These are phyloP conservation scores for Brachyrhaphis roseni DNA, from an alignment of 2,797 vertebrate genomes.

Conservation along the genomic window DNA sequence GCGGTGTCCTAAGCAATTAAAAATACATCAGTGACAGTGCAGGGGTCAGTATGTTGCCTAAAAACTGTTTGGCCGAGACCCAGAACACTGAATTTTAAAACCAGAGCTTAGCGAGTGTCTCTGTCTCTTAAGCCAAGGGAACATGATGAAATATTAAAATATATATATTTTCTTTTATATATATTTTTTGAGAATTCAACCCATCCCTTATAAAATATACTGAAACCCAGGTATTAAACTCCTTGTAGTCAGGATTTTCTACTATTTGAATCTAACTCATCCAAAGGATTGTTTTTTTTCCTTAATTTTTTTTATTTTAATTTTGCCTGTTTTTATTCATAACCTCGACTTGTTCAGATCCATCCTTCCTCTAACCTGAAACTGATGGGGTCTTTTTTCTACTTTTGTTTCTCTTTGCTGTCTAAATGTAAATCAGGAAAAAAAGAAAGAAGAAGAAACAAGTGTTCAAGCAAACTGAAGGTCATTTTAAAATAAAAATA, in stretches of 20 bases:
- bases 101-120: background rate
- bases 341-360: constrained; percentile 8
- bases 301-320: background rate
- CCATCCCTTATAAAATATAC: background rate
- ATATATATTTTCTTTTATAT: background rate
- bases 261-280: background rate
- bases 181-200: background rate
- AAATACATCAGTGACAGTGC: background rate
- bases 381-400: constrained; percentile 2
- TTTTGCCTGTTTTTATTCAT: background rate
- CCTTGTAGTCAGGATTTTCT: background rate
- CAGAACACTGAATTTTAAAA: background rate
- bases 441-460: background rate
- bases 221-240: background rate
- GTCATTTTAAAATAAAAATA: constrained; percentile 18
- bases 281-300: background rate
- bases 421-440: constrained; percentile 17
- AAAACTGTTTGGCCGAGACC: background rate
- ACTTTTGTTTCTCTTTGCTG: background rate
- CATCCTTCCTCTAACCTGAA: background rate
- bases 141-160: background rate
- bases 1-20: background rate
- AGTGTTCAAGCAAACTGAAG: constrained; percentile 30
- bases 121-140: background rate
- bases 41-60: background rate